Evolutionary conservation across 2,113 vertebrate species (phyloP).

Genomic region (Cryptomyrus ogoouensis): DNA sequence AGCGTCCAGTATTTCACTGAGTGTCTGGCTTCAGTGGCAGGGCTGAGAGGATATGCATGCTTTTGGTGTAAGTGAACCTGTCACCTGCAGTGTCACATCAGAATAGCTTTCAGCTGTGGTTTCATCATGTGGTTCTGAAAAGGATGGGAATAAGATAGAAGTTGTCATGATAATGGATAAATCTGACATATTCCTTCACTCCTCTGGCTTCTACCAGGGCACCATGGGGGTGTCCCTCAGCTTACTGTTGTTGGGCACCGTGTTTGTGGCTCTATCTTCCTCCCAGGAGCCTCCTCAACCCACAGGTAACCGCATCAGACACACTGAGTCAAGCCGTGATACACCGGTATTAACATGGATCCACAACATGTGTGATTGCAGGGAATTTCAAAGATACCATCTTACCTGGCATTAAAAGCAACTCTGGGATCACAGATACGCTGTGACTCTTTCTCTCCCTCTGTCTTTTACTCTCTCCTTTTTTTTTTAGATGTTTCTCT

Average conservation of each 20-base stretch:
- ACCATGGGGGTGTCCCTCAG: constrained; percentile 87
- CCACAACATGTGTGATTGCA: neutral
- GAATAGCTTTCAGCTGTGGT: neutral
- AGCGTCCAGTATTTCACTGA: neutral
- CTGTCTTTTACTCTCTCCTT: neutral
- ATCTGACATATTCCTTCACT: neutral
- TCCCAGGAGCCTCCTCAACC: constrained; percentile 50
- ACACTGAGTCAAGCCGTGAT: neutral
- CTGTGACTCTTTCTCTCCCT: neutral
- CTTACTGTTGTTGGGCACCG: constrained; percentile 71
- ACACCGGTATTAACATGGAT: neutral
- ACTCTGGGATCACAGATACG: neutral
- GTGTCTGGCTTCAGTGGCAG: neutral
- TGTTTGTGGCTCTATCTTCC: constrained; percentile 56
- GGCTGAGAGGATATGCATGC: neutral
- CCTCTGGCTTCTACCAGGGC: constrained; percentile 60
- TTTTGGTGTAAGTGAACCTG: neutral
- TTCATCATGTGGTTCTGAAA: neutral
- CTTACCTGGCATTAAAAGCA: neutral
- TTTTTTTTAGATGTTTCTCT: constrained; percentile 34
- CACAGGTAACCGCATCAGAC: constrained; percentile 58
- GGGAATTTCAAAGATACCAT: neutral
- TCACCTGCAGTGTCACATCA: neutral
- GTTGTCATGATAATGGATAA: neutral
- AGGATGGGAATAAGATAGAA: neutral